Conservation (phyloP, 2,797 vertebrate species). For the Chelon labrosus region DNA sequence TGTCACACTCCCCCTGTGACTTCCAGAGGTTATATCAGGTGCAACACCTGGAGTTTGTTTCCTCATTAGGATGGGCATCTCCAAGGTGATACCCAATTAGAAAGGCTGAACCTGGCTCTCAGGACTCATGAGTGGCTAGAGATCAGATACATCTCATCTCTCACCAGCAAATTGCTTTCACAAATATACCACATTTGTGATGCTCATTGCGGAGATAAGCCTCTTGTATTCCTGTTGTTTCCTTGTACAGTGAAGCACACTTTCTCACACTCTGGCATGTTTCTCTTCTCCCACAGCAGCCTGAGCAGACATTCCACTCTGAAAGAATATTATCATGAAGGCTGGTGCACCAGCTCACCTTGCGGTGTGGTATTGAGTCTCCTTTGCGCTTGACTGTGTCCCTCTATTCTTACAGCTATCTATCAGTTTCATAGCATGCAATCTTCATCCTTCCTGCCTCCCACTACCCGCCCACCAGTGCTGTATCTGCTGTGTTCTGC, state of each 20-base stretch:
- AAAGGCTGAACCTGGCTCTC: conserved; percentile 48
- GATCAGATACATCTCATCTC: conserved; percentile 55
- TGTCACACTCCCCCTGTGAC: conserved; percentile 55
- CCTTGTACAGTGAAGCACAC: conserved; percentile 14
- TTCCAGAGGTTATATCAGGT: conserved; percentile 62
- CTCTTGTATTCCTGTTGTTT: conserved; percentile 21
- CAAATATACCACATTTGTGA: conserved; percentile 22
- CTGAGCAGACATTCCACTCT: conserved; percentile 47
- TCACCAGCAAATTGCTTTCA: conserved; percentile 53
- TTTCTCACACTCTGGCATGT: conserved; percentile 32
- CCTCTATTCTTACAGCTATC: conserved; percentile 77
- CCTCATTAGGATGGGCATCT: conserved; percentile 68
- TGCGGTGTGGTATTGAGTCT: conserved; percentile 69
- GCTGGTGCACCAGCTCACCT: conserved; percentile 71
- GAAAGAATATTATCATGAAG: conserved; percentile 64
- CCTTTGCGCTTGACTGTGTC: conserved; percentile 79
- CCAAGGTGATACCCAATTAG: conserved; percentile 70
- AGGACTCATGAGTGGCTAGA: conserved; percentile 38
- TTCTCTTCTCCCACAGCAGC: conserved; percentile 25
- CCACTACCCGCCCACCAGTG: conserved; percentile 75
- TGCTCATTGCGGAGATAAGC: conserved; percentile 9
- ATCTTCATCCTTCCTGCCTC: conserved; percentile 82
- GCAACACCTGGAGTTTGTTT: conserved; percentile 64
- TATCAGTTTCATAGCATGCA: conserved; percentile 82
- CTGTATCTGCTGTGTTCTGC: conserved; percentile 63